phyloP scores from a whole-genome alignment of 2,113 vertebrate genomes.

The Empidonax alnorum region DNA sequence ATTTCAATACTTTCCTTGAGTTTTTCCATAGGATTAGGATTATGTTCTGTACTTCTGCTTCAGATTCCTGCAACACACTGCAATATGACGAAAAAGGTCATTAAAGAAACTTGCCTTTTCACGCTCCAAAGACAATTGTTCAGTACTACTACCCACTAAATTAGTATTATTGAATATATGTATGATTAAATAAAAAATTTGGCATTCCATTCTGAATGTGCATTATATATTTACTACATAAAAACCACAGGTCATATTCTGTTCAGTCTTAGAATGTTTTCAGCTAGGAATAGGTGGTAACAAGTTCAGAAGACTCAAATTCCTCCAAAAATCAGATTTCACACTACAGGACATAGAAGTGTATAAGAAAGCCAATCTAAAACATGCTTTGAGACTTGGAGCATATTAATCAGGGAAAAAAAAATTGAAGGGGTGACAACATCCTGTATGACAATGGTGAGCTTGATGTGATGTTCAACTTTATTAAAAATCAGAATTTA shows the following conservation, averaged over 20 bases:
- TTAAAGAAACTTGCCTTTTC: not conserved
- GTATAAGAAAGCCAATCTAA: not conserved
- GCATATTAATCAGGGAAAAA: not conserved
- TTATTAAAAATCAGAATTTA: constrained; percentile 3
- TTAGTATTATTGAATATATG: not conserved
- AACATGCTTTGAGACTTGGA: not conserved
- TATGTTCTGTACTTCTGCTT: not conserved
- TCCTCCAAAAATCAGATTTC: not conserved
- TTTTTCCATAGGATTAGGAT: not conserved
- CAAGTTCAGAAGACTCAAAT: not conserved
- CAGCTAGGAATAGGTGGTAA: not conserved
- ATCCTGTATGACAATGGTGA: not conserved
- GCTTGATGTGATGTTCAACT: not conserved
- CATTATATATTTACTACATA: not conserved
- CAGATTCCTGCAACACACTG: not conserved
- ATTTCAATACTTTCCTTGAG: not conserved
- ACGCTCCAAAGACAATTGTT: not conserved
- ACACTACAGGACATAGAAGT: rapidly evolving
- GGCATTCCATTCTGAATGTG: not conserved
- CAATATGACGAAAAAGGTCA: not conserved
- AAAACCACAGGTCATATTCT: not conserved
- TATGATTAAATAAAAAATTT: not conserved
- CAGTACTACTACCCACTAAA: not conserved
- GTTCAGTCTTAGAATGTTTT: not conserved
- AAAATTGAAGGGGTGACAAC: not conserved